Evolutionary conservation across 2,888 invertebrate species (phyloP).

Genomic region (Tridacna gigas): DNA sequence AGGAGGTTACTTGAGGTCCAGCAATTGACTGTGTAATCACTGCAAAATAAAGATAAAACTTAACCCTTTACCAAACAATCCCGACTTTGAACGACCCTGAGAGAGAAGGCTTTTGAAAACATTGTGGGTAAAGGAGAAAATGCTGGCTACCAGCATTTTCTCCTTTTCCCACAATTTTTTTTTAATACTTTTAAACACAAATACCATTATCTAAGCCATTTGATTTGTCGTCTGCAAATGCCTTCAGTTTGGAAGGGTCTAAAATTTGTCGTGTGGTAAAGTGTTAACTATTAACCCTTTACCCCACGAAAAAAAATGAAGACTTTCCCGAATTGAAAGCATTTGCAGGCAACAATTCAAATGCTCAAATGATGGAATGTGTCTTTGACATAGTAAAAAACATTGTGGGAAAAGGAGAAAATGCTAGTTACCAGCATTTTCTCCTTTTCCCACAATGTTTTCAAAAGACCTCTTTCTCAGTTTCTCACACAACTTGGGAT

Average conservation of each 20-base stretch:
- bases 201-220: too few relatives aligned
- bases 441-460: not conserved
- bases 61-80: not conserved
- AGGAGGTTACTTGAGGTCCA: slow-evolving; percentile 45
- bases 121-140: not conserved
- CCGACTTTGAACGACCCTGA: not conserved
- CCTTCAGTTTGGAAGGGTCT: too few relatives aligned
- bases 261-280: not conserved
- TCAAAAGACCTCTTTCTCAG: not conserved
- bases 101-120: not conserved
- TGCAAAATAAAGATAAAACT: slow-evolving; percentile 13
- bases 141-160: not conserved
- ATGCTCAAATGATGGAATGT: too few relatives aligned
- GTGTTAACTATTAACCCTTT: not conserved
- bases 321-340: too few relatives aligned
- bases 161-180: slow-evolving; percentile 2
- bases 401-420: not conserved
- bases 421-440: not conserved
- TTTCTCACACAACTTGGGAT: not conserved
- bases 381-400: not conserved
- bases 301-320: too few relatives aligned
- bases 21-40: slow-evolving; percentile 59
- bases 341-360: too few relatives aligned
- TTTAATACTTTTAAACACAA: not conserved
- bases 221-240: too few relatives aligned